A percentile compares a stretch with the other conserved stretches of the same genome.
Evolutionary conservation across 1,140 invertebrate species (phyloP).

Genomic region (Armadillidium nasatum): DNA sequence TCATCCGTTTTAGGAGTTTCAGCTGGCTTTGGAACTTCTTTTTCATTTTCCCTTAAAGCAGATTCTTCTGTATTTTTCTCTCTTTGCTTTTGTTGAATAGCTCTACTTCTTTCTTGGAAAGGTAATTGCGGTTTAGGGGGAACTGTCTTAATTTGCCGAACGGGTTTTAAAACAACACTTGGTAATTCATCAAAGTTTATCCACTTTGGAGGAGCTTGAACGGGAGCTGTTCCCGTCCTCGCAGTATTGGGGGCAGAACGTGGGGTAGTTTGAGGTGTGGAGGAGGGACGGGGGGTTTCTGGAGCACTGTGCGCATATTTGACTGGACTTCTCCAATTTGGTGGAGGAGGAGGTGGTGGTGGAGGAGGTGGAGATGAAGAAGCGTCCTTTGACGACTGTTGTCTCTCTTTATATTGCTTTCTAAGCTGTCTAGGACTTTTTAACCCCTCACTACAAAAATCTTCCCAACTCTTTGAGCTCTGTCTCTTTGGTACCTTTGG

Average conservation of each 20-base stretch:
- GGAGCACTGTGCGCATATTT: background rate
- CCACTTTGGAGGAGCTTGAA: constrained; percentile 56
- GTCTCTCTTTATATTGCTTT: constrained; percentile 45
- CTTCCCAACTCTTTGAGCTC: constrained; percentile 57
- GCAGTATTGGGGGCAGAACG: background rate
- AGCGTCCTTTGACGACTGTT: constrained; percentile 41
- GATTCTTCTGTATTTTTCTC: background rate
- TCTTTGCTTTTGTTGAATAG: no score
- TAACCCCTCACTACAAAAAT: constrained; percentile 60
- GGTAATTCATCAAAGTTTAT: constrained; percentile 81
- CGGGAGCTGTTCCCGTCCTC: background rate
- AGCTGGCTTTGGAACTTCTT: background rate
- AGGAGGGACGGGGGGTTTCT: constrained; percentile 46
- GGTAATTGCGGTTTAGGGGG: constrained; percentile 23
- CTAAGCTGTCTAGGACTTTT: constrained; percentile 49
- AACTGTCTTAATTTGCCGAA: constrained; percentile 43
- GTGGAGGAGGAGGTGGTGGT: constrained; percentile 5
- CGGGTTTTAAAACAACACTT: constrained; percentile 51
- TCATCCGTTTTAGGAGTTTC: background rate
- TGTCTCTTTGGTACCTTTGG: constrained; percentile 47
- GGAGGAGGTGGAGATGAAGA: constrained; percentile 25
- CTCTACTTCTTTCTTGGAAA: no score
- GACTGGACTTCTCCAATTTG: background rate
- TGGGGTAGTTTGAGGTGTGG: constrained; percentile 46
- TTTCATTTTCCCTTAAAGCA: background rate